A percentile compares a stretch with the other conserved stretches of the same genome.
Evolutionary conservation across 2,113 vertebrate genomes (phyloP).

Genomic region (Excalfactoria chinensis): DNA sequence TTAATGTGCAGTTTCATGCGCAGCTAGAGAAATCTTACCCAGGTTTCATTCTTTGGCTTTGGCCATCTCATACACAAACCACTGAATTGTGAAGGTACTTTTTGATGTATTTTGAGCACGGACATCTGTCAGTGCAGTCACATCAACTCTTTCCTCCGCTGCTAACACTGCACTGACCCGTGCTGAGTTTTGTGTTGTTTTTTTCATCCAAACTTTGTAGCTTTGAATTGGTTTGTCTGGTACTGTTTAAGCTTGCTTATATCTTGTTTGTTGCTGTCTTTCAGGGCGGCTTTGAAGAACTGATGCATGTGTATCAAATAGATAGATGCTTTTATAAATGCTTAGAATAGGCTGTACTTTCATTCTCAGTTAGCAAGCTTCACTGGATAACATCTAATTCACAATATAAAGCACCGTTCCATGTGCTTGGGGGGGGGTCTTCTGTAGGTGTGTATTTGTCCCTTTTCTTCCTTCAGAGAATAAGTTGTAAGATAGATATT

Average conservation of each 20-base stretch:
- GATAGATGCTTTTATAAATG: constrained; percentile 13
- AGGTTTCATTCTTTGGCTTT: background rate
- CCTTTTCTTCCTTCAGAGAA: background rate
- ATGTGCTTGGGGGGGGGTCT: background rate
- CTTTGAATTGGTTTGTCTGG: background rate
- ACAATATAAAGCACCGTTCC: background rate
- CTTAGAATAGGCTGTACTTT: background rate
- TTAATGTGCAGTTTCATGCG: background rate
- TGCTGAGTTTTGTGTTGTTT: background rate
- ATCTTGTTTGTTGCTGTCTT: background rate
- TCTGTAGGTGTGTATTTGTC: background rate
- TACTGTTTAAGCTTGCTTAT: constrained; percentile 7
- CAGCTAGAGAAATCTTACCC: background rate
- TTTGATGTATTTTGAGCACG: background rate
- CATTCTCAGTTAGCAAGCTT: background rate
- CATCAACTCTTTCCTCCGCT: background rate
- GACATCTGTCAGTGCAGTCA: background rate
- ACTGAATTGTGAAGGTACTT: constrained; percentile 3
- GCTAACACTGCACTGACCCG: background rate
- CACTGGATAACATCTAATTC: background rate
- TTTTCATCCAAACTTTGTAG: background rate
- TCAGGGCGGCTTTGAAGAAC: constrained; percentile 20
- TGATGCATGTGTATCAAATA: background rate
- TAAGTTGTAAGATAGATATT: background rate
- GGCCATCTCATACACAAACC: background rate